Conservation (phyloP, 1,140 invertebrate genomes). For the Augochlora pura region DNA sequence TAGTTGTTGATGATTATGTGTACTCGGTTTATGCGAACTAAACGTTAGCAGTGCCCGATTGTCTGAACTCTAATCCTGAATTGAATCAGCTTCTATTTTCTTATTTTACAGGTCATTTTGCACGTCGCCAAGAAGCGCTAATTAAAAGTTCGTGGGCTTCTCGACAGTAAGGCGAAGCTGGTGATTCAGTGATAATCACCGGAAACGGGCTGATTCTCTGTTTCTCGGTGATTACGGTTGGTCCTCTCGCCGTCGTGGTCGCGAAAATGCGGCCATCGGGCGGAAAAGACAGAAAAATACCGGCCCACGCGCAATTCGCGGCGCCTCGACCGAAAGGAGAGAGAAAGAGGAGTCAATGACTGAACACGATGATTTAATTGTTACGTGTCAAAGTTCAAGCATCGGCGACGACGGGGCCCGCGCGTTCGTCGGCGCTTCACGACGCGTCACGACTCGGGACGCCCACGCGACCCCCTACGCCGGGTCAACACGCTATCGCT, state of each 20-base stretch:
- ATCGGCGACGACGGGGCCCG: slow-evolving; percentile 17
- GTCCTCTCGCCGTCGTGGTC: slow-evolving; percentile 34
- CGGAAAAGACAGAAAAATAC: background rate
- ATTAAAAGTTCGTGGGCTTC: slow-evolving; percentile 23
- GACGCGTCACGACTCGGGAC: slow-evolving; percentile 1
- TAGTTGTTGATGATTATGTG: too few relatives aligned
- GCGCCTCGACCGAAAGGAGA: slow-evolving; percentile 47
- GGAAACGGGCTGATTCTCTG: slow-evolving; percentile 57
- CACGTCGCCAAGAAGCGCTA: slow-evolving; percentile 8
- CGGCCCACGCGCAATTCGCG: slow-evolving; percentile 71
- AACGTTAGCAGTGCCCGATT: too few relatives aligned
- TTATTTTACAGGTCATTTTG: too few relatives aligned
- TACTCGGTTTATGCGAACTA: too few relatives aligned
- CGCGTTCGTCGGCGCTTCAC: slow-evolving; percentile 37
- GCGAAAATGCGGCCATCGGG: slow-evolving; percentile 21
- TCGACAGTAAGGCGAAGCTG: background rate
- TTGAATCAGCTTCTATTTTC: too few relatives aligned
- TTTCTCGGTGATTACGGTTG: slow-evolving; percentile 44
- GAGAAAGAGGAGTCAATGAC: slow-evolving; percentile 54
- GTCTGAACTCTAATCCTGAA: too few relatives aligned
- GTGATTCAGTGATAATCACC: slow-evolving; percentile 45
- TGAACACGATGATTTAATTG: slow-evolving; percentile 74
- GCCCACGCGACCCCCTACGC: background rate
- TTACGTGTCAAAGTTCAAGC: slow-evolving; percentile 65
- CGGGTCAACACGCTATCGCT: slow-evolving; percentile 32